These are phyloP conservation scores for Nebria salina DNA, from an alignment of 2,888 invertebrate genomes.

Conservation along the genomic window DNA sequence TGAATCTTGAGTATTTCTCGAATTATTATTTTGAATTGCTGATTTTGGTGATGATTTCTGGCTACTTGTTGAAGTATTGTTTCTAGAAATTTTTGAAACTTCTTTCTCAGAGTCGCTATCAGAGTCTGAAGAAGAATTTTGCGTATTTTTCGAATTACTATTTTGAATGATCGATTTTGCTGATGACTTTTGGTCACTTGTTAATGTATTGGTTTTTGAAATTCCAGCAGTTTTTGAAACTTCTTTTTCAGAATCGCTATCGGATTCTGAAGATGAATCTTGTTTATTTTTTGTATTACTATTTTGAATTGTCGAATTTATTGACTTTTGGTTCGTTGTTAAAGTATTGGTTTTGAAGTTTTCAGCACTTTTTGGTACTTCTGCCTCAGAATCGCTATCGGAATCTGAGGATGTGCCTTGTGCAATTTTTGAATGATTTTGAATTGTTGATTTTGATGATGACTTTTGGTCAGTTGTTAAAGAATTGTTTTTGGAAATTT, in stretches of 20 bases:
- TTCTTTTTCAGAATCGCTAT: background rate
- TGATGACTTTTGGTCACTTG: background rate
- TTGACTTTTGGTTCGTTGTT: background rate
- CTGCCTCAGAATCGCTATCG: background rate
- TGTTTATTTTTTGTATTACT: background rate
- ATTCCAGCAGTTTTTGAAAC: background rate
- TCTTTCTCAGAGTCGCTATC: background rate
- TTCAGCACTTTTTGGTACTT: background rate
- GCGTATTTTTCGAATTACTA: background rate
- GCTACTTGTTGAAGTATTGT: background rate
- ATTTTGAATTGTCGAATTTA: background rate
- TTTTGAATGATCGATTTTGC: background rate
- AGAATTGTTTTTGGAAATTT: background rate
- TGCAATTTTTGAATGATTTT: background rate
- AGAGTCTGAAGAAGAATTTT: background rate
- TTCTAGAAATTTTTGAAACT: background rate
- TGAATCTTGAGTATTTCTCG: background rate
- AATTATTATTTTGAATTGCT: background rate
- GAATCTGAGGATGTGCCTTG: background rate
- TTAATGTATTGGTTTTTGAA: background rate
- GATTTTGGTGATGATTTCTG: background rate
- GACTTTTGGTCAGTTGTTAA: background rate
- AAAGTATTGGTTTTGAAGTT: background rate
- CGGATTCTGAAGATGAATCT: conserved; percentile 1
- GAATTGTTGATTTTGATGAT: background rate